These are phyloP conservation scores for Sciaenops ocellatus DNA, from an alignment of 2,797 vertebrate species.

Conservation along the genomic window DNA sequence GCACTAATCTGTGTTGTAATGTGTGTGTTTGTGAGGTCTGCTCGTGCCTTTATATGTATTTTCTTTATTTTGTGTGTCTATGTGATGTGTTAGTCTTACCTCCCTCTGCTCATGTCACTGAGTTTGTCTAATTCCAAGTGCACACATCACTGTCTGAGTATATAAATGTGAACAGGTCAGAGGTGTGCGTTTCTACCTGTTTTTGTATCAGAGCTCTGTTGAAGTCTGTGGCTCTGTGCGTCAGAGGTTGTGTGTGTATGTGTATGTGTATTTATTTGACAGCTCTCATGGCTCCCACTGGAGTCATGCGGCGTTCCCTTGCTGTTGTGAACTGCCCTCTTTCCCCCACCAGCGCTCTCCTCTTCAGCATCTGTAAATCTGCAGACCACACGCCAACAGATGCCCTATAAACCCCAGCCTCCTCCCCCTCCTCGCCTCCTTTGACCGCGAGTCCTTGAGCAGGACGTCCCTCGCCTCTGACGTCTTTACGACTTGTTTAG, in stretches of 20 bases:
- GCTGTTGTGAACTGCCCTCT: conserved; percentile 42
- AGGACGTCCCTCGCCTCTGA: conserved; percentile 73
- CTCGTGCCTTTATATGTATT: neutral
- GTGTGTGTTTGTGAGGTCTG: conserved; percentile 5
- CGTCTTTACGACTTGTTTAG: conserved; percentile 83
- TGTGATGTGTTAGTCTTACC: conserved; percentile 19
- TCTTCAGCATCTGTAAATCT: conserved; percentile 80
- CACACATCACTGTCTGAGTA: conserved; percentile 45
- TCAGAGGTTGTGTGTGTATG: conserved; percentile 36
- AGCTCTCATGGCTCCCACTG: conserved; percentile 66
- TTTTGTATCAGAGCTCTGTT: conserved; percentile 36
- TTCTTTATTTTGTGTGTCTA: neutral
- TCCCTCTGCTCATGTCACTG: conserved; percentile 23
- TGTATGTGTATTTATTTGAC: conserved; percentile 52
- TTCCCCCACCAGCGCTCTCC: conserved; percentile 26
- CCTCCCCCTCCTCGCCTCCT: conserved; percentile 36
- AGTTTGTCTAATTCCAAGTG: conserved; percentile 50
- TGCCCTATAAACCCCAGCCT: conserved; percentile 72
- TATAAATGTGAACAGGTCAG: conserved; percentile 57
- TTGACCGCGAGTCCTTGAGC: conserved; percentile 84
- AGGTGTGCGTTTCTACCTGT: conserved; percentile 22
- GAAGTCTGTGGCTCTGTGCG: conserved; percentile 28
- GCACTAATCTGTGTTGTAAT: conserved; percentile 5
- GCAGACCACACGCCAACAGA: conserved; percentile 67
- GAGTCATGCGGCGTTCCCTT: conserved; percentile 57